These are phyloP conservation scores for Cephalophus harveyi DNA, from an alignment of 2,113 vertebrate genomes.

Conservation along the genomic window DNA sequence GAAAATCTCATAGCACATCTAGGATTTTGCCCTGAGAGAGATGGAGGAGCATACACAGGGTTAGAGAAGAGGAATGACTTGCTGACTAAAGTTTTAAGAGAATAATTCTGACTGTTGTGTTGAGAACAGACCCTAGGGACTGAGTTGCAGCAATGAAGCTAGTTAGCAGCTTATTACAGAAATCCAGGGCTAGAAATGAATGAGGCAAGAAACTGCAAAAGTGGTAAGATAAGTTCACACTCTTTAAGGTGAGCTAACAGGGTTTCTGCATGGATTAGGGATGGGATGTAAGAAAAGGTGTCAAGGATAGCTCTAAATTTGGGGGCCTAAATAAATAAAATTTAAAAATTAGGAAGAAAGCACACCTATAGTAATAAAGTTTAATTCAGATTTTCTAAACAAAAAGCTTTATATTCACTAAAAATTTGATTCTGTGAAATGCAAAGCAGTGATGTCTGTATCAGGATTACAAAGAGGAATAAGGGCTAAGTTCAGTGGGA, in stretches of 20 bases:
- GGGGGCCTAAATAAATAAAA: background rate
- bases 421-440: background rate
- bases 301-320: background rate
- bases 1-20: fast-evolving
- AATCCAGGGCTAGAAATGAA: background rate
- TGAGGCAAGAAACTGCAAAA: background rate
- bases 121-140: background rate
- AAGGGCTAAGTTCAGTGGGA: background rate
- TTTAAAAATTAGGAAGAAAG: background rate
- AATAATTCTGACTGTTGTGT: background rate
- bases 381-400: background rate
- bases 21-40: background rate
- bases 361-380: background rate
- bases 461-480: background rate
- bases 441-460: background rate
- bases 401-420: background rate
- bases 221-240: background rate
- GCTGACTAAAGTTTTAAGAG: background rate
- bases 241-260: background rate
- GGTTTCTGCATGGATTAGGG: background rate
- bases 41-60: background rate
- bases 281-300: background rate
- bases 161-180: background rate
- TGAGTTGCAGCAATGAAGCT: background rate
- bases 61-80: background rate